Percentiles rank a stretch among this genome's conserved stretches.
phyloP scores from a whole-genome alignment of 2,113 vertebrate genomes.

The Anoura caudifer region DNA sequence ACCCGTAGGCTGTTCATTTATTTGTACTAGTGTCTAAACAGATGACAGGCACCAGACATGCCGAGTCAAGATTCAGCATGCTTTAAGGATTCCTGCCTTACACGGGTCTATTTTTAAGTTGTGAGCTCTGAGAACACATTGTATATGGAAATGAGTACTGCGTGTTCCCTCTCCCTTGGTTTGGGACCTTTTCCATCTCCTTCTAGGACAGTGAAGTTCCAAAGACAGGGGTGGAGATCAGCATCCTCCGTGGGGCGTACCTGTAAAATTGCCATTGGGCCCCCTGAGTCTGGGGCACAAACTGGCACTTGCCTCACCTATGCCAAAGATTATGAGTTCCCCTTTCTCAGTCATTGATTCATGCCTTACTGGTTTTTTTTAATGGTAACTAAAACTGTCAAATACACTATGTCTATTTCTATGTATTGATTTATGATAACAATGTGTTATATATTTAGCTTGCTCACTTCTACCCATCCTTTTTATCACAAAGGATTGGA shows the following conservation, averaged over 20 bases:
- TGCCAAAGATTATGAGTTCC: not conserved
- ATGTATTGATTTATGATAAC: not conserved
- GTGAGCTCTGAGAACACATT: not conserved
- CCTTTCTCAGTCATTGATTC: not conserved
- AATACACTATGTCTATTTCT: not conserved
- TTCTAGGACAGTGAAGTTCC: not conserved
- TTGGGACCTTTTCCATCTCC: not conserved
- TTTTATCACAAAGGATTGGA: constrained; percentile 22
- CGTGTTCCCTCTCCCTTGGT: not conserved
- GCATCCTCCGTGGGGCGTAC: not conserved
- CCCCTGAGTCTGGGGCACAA: not conserved
- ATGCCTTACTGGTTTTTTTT: not conserved
- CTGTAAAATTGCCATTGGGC: not conserved
- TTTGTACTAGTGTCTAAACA: not conserved
- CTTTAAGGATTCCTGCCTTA: not conserved
- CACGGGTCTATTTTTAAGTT: constrained; percentile 33
- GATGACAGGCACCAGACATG: not conserved
- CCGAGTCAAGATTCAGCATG: constrained; percentile 4
- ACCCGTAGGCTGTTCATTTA: not conserved
- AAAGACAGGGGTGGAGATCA: not conserved
- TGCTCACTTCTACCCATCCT: not conserved
- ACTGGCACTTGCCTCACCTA: not conserved
- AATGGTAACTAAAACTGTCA: not conserved
- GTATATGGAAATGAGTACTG: not conserved
- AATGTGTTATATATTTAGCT: not conserved